Evolutionary conservation across 2,113 vertebrate species (phyloP).

Genomic region (Sitta europaea): DNA sequence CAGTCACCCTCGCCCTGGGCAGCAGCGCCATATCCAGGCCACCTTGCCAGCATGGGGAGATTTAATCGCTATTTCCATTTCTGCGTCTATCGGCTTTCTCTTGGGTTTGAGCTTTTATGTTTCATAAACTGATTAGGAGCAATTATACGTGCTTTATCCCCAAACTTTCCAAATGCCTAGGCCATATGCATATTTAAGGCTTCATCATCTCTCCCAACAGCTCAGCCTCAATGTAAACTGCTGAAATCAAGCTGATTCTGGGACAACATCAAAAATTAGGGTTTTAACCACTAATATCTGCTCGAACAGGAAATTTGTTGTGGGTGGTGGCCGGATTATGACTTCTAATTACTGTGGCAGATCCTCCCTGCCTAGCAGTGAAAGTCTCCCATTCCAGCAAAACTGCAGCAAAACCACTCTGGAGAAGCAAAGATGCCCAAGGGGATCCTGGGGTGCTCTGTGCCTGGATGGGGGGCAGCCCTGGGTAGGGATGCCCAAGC

Average conservation of each 20-base stretch:
- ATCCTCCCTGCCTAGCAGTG: slow-evolving; percentile 65
- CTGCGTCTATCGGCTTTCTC: slow-evolving; percentile 38
- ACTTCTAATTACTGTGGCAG: slow-evolving; percentile 74
- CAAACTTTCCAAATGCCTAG: slow-evolving; percentile 71
- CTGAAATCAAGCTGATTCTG: slow-evolving; percentile 78
- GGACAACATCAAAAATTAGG: slow-evolving; percentile 72
- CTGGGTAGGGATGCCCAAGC: not conserved
- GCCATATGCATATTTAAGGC: slow-evolving; percentile 75
- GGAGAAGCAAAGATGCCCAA: not conserved
- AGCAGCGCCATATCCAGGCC: slow-evolving; percentile 17
- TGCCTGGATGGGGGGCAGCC: fast-evolving
- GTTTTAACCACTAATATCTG: slow-evolving; percentile 75
- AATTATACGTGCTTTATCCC: slow-evolving; percentile 48
- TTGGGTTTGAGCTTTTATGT: slow-evolving; percentile 54
- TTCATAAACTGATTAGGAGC: slow-evolving; percentile 71
- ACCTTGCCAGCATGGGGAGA: not conserved
- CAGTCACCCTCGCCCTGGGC: fast-evolving
- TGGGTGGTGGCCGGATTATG: slow-evolving; percentile 55
- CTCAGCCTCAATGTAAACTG: slow-evolving; percentile 62
- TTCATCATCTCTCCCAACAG: slow-evolving; percentile 65
- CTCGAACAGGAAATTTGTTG: slow-evolving; percentile 71
- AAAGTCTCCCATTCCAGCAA: slow-evolving; percentile 60
- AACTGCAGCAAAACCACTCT: not conserved
- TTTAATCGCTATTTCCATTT: slow-evolving; percentile 65
- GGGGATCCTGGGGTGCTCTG: not conserved